Evolutionary conservation across 2,797 vertebrate species (phyloP).

Genomic region (Peromyscus attwateri): DNA sequence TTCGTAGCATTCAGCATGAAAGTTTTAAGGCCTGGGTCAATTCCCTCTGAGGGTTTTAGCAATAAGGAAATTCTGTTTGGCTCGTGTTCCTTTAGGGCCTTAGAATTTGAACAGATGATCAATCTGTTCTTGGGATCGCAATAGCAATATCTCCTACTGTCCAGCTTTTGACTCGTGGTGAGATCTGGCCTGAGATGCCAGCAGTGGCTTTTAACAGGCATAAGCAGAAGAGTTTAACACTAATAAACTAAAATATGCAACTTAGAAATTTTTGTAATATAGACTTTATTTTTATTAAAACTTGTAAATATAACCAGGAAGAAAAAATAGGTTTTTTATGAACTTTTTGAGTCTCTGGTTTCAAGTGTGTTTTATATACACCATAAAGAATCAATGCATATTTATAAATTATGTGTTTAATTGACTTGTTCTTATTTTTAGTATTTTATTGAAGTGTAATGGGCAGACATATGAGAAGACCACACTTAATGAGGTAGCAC

Average conservation of each 20-base stretch:
- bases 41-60: neutral
- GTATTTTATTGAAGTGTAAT: conserved; percentile 58
- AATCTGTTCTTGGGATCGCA: neutral
- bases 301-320: neutral
- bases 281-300: conserved; percentile 37
- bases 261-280: neutral
- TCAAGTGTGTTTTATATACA: neutral
- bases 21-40: neutral
- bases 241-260: neutral
- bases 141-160: neutral
- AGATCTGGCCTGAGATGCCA: neutral
- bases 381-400: neutral
- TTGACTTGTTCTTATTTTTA: conserved; percentile 58
- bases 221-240: neutral
- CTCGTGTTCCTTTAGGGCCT: neutral
- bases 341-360: neutral
- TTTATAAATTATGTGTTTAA: conserved; percentile 28
- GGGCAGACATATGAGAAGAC: conserved; percentile 56
- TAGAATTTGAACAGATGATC: neutral
- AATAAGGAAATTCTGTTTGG: neutral
- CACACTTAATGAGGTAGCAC: conserved; percentile 83
- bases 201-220: neutral
- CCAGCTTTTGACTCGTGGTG: neutral
- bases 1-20: neutral
- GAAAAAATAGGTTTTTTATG: neutral